These are phyloP conservation scores for Drosophila orosa DNA, from an alignment of 1,140 invertebrate genomes.

Conservation along the genomic window DNA sequence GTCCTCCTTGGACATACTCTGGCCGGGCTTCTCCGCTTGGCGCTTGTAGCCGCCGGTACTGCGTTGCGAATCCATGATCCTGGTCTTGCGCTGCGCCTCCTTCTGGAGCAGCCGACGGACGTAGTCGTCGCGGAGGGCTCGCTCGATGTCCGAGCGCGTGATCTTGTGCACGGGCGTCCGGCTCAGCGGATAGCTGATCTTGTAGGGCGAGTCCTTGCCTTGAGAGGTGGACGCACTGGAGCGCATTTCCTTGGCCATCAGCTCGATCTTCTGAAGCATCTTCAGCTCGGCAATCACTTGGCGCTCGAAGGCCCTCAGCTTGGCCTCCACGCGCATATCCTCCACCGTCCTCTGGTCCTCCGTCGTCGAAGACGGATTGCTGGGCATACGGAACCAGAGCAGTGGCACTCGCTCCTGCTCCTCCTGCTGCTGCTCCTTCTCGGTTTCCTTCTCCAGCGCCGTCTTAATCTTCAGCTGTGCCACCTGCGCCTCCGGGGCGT, in stretches of 20 bases:
- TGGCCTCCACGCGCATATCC: constrained; percentile 56
- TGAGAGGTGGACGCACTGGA: constrained; percentile 28
- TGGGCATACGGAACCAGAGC: constrained; percentile 65
- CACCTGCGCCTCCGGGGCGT: constrained; percentile 19
- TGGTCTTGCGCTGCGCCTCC: constrained; percentile 54
- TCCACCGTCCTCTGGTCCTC: constrained; percentile 33
- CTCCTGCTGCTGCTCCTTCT: constrained; percentile 20
- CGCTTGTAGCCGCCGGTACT: constrained; percentile 53
- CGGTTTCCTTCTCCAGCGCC: constrained; percentile 19
- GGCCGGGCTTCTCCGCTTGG: constrained; percentile 22
- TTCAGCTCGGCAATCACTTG: constrained; percentile 72
- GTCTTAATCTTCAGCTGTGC: constrained; percentile 57
- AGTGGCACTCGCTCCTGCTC: constrained; percentile 49
- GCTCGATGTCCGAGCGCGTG: constrained; percentile 71
- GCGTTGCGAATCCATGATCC: background rate
- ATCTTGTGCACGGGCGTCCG: constrained; percentile 76
- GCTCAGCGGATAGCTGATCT: constrained; percentile 60
- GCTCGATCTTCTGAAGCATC: constrained; percentile 71
- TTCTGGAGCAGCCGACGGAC: constrained; percentile 64
- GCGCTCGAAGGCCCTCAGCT: constrained; percentile 68
- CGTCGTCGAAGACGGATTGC: background rate
- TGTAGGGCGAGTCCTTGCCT: constrained; percentile 18
- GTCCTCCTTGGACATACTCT: constrained; percentile 67
- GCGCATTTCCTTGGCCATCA: constrained; percentile 68
- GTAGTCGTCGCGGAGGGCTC: constrained; percentile 67